phyloP scores from a whole-genome alignment of 2,113 vertebrate genomes.

The Potamarius usumacintae region DNA sequence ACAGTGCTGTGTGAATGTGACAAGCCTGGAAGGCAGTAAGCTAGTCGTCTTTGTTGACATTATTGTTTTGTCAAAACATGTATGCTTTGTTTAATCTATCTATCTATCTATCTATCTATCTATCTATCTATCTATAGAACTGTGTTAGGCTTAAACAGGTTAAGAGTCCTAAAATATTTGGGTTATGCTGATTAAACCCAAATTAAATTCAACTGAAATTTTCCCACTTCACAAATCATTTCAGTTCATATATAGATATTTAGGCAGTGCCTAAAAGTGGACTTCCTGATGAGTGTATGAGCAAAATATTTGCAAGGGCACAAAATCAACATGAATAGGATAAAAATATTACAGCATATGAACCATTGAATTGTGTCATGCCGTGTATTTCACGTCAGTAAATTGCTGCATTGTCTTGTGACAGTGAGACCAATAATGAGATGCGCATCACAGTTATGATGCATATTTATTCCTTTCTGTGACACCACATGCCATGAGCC shows the following conservation, averaged over 20 bases:
- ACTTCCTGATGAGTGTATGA: no score
- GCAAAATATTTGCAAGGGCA: no score
- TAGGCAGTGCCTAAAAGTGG: no score
- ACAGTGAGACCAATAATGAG: no score
- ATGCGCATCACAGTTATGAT: no score
- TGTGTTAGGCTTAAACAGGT: neutral
- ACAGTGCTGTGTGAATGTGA: constrained; percentile 50
- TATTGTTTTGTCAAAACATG: constrained; percentile 29
- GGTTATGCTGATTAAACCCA: neutral
- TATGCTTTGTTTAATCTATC: constrained; percentile 16
- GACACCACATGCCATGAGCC: no score
- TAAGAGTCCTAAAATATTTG: neutral
- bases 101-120: neutral
- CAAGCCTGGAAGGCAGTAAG: constrained; percentile 65
- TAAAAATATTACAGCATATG: no score
- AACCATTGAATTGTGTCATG: no score
- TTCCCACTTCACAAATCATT: neutral
- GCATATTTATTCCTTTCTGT: no score
- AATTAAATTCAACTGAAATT: neutral
- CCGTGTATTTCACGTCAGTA: no score
- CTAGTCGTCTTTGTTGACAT: constrained; percentile 73
- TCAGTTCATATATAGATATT: neutral
- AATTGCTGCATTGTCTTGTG: no score
- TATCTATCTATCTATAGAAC: neutral
- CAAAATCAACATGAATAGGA: no score